phyloP scores from a whole-genome alignment of 1,140 invertebrate genomes.

The Gryllus bimaculatus region DNA sequence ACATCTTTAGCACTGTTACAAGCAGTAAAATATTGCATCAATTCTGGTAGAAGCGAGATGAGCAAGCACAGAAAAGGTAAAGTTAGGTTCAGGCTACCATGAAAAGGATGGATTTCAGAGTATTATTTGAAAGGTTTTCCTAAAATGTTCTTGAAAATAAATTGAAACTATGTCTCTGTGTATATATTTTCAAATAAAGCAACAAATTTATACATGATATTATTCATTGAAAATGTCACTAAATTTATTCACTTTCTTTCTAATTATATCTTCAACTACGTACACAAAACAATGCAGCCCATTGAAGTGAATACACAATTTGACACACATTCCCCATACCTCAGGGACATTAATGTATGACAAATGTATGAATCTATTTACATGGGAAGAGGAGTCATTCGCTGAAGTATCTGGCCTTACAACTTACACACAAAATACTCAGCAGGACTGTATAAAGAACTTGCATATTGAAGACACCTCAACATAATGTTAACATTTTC shows the following conservation, averaged over 20 bases:
- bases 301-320: not conserved
- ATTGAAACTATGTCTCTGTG: not conserved
- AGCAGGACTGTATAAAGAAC: not conserved
- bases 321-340: not conserved
- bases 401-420: not conserved
- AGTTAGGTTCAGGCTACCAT: not conserved
- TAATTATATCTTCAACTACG: constrained; percentile 5
- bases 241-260: not conserved
- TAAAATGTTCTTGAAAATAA: not conserved
- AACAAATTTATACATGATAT: constrained; percentile 6
- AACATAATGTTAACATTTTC: not conserved
- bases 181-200: constrained; percentile 6
- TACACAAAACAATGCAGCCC: constrained; percentile 3
- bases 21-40: not conserved
- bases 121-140: not conserved
- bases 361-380: not conserved
- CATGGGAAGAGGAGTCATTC: not conserved
- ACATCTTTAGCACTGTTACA: not conserved
- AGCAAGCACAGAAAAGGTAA: not conserved
- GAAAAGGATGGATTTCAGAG: not conserved
- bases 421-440: not conserved
- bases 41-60: not conserved
- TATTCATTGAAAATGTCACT: constrained; percentile 1
- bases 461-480: not conserved
- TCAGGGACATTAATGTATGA: not conserved